phyloP scores from a whole-genome alignment of 2,797 vertebrate species.

The Gymnoscopelus braueri region DNA sequence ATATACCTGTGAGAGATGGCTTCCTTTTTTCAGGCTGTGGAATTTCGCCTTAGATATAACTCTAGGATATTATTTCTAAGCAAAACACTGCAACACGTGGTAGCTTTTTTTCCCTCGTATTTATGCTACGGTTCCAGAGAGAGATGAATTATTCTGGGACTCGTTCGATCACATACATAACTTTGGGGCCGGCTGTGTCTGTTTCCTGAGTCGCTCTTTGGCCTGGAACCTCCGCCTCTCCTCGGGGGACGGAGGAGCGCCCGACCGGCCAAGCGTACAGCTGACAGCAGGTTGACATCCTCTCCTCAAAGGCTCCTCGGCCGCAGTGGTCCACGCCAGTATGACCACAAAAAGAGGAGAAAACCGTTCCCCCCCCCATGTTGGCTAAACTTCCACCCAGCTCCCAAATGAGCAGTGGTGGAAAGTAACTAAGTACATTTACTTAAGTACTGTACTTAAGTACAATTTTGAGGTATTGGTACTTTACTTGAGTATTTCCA shows the following conservation, averaged over 20 bases:
- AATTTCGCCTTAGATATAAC: neutral
- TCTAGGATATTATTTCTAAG: neutral
- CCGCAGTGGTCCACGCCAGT: constrained; percentile 31
- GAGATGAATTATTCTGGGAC: constrained; percentile 28
- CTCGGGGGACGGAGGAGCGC: constrained; percentile 33
- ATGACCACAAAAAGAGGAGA: constrained; percentile 51
- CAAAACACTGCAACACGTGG: neutral
- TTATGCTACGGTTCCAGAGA: neutral
- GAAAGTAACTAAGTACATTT: too few species aligned
- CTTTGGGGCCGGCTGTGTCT: constrained; percentile 29
- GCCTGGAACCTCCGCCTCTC: constrained; percentile 45
- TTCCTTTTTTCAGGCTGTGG: neutral
- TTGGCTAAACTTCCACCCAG: constrained; percentile 64
- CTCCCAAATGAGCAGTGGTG: constrained; percentile 57
- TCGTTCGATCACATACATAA: constrained; percentile 38
- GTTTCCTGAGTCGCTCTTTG: constrained; percentile 55
- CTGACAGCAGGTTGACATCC: constrained; percentile 79
- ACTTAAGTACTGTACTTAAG: too few species aligned
- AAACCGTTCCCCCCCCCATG: constrained; percentile 53
- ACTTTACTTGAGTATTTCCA: too few species aligned
- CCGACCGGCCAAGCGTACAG: constrained; percentile 63
- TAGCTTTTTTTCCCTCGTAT: neutral
- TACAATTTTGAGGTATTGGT: too few species aligned
- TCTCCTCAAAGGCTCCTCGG: constrained; percentile 56
- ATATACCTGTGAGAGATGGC: neutral